A percentile compares a stretch with the other conserved stretches of the same genome.
These are phyloP conservation scores for Monopterus albus DNA, from an alignment of 2,113 vertebrate species.

Conservation along the genomic window DNA sequence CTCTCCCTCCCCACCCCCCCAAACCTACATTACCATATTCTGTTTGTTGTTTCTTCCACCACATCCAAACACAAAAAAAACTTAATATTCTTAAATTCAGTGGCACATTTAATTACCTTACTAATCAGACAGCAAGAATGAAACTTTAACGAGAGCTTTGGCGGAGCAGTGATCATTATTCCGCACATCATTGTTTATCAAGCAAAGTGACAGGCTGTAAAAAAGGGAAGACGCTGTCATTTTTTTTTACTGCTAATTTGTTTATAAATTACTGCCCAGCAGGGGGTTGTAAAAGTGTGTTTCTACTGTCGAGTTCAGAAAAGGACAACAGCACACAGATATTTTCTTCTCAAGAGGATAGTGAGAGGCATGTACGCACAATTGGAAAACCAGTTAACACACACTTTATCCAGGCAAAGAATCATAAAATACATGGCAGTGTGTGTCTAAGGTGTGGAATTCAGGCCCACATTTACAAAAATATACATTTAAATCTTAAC, in stretches of 20 bases:
- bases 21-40: slow-evolving; percentile 36
- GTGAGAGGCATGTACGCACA: too few relatives aligned
- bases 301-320: neutral
- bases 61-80: slow-evolving; percentile 34
- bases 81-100: slow-evolving; percentile 43
- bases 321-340: neutral
- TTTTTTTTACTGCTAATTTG: slow-evolving; percentile 31
- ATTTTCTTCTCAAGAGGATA: too few relatives aligned
- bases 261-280: slow-evolving; percentile 33
- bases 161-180: slow-evolving; percentile 41
- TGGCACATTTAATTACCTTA: slow-evolving; percentile 58
- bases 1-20: neutral
- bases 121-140: slow-evolving; percentile 51
- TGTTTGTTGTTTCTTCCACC: slow-evolving; percentile 36
- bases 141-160: slow-evolving; percentile 25
- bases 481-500: too few relatives aligned
- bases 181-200: slow-evolving; percentile 22
- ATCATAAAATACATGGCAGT: too few relatives aligned
- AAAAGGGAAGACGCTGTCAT: too few relatives aligned
- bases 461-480: too few relatives aligned
- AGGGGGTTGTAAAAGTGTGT: slow-evolving; percentile 9
- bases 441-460: too few relatives aligned
- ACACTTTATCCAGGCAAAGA: too few relatives aligned
- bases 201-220: slow-evolving; percentile 19
- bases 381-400: too few relatives aligned